Evolutionary conservation across 1,140 invertebrate species (phyloP).

Genomic region (Trinorchestia longiramus): DNA sequence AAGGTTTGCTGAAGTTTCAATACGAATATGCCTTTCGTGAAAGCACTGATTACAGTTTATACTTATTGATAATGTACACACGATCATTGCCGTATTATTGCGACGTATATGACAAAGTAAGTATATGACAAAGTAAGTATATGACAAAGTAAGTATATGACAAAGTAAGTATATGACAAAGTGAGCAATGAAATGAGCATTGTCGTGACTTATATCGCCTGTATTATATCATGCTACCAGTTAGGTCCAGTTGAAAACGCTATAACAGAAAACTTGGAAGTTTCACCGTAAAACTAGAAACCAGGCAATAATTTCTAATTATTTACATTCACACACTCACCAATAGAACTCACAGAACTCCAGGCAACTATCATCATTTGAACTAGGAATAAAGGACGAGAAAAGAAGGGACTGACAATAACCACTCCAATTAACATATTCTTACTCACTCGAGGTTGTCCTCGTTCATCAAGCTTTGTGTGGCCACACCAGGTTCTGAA

Average conservation of each 20-base stretch:
- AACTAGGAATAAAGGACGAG: not conserved
- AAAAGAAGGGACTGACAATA: not conserved
- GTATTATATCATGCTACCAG: no score
- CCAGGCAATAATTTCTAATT: not conserved
- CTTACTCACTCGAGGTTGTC: not conserved
- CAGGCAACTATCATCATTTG: not conserved
- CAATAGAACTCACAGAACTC: not conserved
- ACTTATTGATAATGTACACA: not conserved
- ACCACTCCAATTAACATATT: not conserved
- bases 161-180: not conserved
- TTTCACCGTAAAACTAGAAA: not conserved
- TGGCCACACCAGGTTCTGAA: not conserved
- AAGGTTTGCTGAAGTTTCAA: not conserved
- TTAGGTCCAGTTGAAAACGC: no score
- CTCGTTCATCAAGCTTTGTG: not conserved
- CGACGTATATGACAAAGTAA: not conserved
- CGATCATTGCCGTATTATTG: not conserved
- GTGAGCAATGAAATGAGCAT: not conserved
- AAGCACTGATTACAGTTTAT: not conserved
- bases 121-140: no score
- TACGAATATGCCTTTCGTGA: not conserved
- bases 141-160: no score
- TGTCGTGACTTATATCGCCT: no score
- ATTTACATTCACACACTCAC: not conserved
- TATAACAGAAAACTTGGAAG: not conserved